Conservation (phyloP, 2,797 vertebrate species). For the Carapus acus region DNA sequence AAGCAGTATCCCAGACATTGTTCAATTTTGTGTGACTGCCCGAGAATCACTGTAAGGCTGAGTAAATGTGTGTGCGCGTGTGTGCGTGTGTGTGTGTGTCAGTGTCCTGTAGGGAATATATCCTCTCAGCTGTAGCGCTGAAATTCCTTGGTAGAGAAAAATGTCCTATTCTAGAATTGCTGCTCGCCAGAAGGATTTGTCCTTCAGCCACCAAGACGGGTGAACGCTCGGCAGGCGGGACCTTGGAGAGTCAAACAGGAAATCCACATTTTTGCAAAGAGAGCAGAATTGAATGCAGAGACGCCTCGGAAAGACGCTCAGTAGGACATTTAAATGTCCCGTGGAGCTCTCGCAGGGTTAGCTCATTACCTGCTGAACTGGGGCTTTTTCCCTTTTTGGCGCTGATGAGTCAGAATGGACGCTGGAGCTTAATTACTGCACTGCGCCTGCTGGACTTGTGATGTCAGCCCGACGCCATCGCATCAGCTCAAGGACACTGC, state of each 20-base stretch:
- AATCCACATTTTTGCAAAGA: slow-evolving; percentile 54
- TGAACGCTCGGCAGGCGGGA: slow-evolving; percentile 29
- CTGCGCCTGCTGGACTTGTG: slow-evolving; percentile 33
- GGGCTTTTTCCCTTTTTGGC: slow-evolving; percentile 37
- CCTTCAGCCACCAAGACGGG: slow-evolving; percentile 37
- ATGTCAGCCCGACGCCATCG: slow-evolving; percentile 39
- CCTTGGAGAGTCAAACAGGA: slow-evolving; percentile 49
- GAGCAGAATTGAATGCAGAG: slow-evolving; percentile 55
- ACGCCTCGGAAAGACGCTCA: slow-evolving; percentile 23
- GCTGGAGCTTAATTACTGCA: slow-evolving; percentile 56
- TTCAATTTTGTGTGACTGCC: too few relatives aligned
- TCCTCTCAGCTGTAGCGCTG: neutral
- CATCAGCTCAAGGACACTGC: slow-evolving; percentile 54
- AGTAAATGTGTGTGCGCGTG: too few relatives aligned
- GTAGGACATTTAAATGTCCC: slow-evolving; percentile 24
- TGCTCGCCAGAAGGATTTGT: slow-evolving; percentile 23
- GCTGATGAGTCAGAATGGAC: slow-evolving; percentile 55
- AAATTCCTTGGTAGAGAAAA: slow-evolving; percentile 45
- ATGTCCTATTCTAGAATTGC: slow-evolving; percentile 23
- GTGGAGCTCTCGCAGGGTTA: slow-evolving; percentile 42
- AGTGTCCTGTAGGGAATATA: slow-evolving; percentile 15
- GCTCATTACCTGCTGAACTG: slow-evolving; percentile 54
- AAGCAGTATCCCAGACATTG: too few relatives aligned
- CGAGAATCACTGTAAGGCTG: neutral
- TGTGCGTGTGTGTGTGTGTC: neutral